Evolutionary conservation across 1,140 invertebrate genomes (phyloP).

Genomic region (Heliconius himera): DNA sequence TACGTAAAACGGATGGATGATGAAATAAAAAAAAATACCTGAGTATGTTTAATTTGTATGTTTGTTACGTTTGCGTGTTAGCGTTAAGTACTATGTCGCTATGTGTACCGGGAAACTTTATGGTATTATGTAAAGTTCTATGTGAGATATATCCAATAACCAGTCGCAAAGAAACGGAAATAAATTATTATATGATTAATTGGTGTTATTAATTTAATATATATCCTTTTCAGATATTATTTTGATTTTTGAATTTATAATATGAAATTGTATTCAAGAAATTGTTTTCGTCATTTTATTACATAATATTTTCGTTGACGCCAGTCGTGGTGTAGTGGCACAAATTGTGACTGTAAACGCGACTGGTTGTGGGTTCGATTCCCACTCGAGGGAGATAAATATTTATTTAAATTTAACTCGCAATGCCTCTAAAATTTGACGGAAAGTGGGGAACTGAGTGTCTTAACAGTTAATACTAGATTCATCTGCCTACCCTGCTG

Average conservation of each 20-base stretch:
- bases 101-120: constrained; percentile 45
- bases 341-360: too few relatives aligned
- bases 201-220: constrained; percentile 39
- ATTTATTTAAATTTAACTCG: too few relatives aligned
- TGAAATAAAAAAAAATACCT: background rate
- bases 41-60: constrained; percentile 13
- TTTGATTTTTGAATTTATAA: too few relatives aligned
- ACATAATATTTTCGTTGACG: too few relatives aligned
- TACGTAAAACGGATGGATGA: background rate
- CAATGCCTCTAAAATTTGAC: too few relatives aligned
- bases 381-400: too few relatives aligned
- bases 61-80: constrained; percentile 17
- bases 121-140: constrained; percentile 40
- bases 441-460: too few relatives aligned
- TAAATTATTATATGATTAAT: constrained; percentile 60
- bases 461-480: too few relatives aligned
- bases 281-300: too few relatives aligned
- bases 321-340: too few relatives aligned
- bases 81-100: constrained; percentile 24
- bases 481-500: too few relatives aligned
- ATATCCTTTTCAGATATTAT: background rate
- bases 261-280: background rate
- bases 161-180: constrained; percentile 68
- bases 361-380: too few relatives aligned
- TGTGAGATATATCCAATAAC: constrained; percentile 65